These are phyloP conservation scores for Heliconius erato DNA, from an alignment of 2,888 invertebrate genomes.

Conservation along the genomic window DNA sequence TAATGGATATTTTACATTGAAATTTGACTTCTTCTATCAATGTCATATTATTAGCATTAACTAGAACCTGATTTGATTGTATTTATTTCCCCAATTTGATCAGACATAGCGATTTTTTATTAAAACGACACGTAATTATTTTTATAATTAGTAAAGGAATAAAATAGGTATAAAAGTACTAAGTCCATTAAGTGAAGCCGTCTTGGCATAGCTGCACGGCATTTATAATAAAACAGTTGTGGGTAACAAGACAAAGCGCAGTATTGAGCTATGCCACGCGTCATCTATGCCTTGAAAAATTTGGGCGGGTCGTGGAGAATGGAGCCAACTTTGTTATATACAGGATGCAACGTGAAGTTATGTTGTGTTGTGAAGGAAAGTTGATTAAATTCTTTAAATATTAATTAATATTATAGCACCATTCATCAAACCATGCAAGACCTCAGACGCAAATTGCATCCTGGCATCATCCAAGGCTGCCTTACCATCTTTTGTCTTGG, in stretches of 20 bases:
- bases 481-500: constrained; percentile 64
- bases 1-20: no score
- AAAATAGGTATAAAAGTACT: no score
- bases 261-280: no score
- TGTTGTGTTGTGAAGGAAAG: background rate
- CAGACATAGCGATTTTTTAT: no score
- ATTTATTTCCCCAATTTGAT: no score
- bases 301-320: background rate
- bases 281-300: background rate
- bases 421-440: constrained; percentile 72
- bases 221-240: background rate
- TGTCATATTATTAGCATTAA: no score
- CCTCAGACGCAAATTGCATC: constrained; percentile 65
- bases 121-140: no score
- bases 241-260: background rate
- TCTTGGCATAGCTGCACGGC: no score
- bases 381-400: background rate
- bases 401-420: constrained; percentile 65
- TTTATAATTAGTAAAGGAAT: no score
- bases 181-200: no score
- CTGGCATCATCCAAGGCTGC: constrained; percentile 66
- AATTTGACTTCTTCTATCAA: no score
- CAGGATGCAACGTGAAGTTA: background rate
- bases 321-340: background rate
- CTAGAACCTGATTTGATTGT: no score